Evolutionary conservation across 2,113 vertebrate genomes (phyloP), one percentile per base, ranked within the genome.

Genomic region (Enhydra lutris): DNA sequence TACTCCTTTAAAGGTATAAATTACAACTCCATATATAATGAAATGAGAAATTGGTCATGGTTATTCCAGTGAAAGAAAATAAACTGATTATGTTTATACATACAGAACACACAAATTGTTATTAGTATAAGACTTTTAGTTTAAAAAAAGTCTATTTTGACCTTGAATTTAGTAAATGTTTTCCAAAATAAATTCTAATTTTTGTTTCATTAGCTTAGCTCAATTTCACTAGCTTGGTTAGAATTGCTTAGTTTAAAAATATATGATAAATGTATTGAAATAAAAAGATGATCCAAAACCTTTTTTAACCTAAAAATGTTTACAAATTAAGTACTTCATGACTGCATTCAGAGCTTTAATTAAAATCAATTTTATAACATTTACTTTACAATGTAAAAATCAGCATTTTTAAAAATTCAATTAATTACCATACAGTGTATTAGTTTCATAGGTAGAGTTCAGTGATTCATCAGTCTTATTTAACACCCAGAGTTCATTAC

Each of bases 61-160:
- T 79, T 94, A 97, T 59, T 78, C 14, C 45, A 96, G 52, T 61
- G 12, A 84, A 88, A 97, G 42, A 90, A 94, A 91, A 76, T 86
- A 96, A 96, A 90, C 6, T 96, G 61, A 20, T 83, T 76, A 24
- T 47, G 26, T 69, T 65, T 65, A 55, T 21, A 82, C 12, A 50
- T 20, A 29, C 11, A 21, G 6, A 89, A 39, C 42, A 67, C 7
- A 45, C 11, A 94, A 95, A 79, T 45, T 59, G 39, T 74, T 84
- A 94, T 97, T 93, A 91, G 23, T 89, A 73, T 0, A 89, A 90
- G 31, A 1, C 3, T 95, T 89, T 80, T 42, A 89, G 20, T 34
- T 74, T 73, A 93, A 93, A 94, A 42, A 50, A 29, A 85, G 78
- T 86, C 14, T n/a, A 84, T 81, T 87, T 74, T 88, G n/a, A 47